phyloP scores from a whole-genome alignment of 2,888 invertebrate species.

The Diaperis boleti region DNA sequence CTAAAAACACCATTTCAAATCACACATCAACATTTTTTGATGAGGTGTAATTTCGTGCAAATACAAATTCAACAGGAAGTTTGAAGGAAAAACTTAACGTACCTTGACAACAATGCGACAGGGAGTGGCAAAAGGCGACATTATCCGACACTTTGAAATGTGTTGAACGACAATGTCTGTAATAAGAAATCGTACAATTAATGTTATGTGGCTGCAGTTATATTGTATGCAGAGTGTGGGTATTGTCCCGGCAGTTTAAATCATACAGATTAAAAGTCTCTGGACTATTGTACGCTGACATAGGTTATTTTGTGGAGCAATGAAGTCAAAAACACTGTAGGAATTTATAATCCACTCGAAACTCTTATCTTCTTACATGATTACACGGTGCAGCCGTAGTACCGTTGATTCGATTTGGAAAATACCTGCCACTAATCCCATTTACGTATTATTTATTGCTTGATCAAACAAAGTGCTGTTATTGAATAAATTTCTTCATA shows the following conservation, averaged over 20 bases:
- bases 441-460: constrained; percentile 6
- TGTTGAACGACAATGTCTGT: constrained; percentile 26
- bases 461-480: constrained; percentile 1
- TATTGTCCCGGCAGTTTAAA: constrained; percentile 20
- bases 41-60: neutral
- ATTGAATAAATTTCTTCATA: constrained; percentile 9
- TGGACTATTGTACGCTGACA: constrained; percentile 1
- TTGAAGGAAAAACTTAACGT: constrained; percentile 12
- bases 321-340: no score
- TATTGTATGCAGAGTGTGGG: constrained; percentile 37
- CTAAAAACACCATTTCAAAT: no score
- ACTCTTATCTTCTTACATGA: no score
- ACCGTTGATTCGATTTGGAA: neutral
- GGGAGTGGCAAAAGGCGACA: constrained; percentile 37
- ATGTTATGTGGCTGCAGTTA: neutral
- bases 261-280: constrained; percentile 9
- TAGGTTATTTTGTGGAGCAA: no score
- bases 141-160: constrained; percentile 35
- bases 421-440: neutral
- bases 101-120: constrained; percentile 30
- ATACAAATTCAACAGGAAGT: constrained; percentile 19
- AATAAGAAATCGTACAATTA: constrained; percentile 31
- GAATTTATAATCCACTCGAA: no score
- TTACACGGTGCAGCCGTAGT: no score
- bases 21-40: no score